These are phyloP conservation scores for Apostichopus japonicus DNA, from an alignment of 35 echinoderm and acorn worm genomes.

Conservation along the genomic window DNA sequence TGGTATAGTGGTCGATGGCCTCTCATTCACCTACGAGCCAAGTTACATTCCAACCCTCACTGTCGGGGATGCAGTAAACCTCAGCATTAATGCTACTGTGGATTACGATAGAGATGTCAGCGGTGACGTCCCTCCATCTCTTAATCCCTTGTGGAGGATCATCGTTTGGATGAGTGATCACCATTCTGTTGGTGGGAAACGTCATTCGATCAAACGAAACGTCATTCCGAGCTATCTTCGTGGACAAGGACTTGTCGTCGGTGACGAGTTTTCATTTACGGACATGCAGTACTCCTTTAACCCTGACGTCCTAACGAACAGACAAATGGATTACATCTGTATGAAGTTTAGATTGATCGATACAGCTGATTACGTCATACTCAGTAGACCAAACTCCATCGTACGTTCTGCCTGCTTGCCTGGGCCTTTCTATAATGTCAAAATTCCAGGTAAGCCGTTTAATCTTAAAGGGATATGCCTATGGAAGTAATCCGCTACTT, in stretches of 20 bases:
- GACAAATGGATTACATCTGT: not conserved
- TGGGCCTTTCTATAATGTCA: not conserved
- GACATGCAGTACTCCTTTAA: not conserved
- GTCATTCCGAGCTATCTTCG: not conserved
- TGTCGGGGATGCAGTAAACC: not conserved
- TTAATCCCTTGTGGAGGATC: not conserved
- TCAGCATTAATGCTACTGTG: not conserved
- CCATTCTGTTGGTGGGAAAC: not conserved
- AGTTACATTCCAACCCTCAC: too few relatives aligned
- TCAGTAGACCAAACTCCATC: not conserved
- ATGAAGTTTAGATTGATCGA: not conserved
- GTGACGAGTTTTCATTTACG: conserved; percentile 5
- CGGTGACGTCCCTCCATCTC: not conserved
- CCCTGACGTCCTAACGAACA: not conserved
- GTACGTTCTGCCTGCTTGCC: not conserved
- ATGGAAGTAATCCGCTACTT: too few relatives aligned
- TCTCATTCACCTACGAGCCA: not conserved
- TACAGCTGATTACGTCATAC: not conserved
- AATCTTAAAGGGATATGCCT: too few relatives aligned
- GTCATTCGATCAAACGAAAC: not conserved
- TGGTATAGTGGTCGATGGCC: conserved; percentile 1
- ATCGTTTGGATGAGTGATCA: not conserved
- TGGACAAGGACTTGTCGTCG: not conserved
- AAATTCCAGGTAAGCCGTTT: not conserved
- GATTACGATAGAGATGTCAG: not conserved